phyloP scores from a whole-genome alignment of 2,797 vertebrate species.

The Sebastes alutus region DNA sequence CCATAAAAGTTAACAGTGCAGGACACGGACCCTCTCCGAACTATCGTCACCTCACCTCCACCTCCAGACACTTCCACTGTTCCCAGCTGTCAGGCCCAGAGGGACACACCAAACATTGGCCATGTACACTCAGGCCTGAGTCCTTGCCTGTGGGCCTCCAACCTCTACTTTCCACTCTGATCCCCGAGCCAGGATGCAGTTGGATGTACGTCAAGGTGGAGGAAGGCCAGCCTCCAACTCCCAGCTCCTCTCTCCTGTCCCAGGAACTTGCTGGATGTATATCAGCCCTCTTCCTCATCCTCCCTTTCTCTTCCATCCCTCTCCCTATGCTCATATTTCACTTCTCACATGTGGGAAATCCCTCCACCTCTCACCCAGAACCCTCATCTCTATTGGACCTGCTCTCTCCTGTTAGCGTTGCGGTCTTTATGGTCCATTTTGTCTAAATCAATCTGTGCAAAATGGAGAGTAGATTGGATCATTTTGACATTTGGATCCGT shows the following conservation, averaged over 20 bases:
- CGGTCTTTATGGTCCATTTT: slow-evolving; percentile 36
- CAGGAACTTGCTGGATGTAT: slow-evolving; percentile 30
- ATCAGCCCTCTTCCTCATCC: slow-evolving; percentile 35
- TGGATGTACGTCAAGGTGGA: slow-evolving; percentile 53
- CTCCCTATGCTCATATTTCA: slow-evolving; percentile 30
- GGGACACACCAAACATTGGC: slow-evolving; percentile 21
- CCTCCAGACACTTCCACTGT: not conserved
- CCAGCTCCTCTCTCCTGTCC: slow-evolving; percentile 27
- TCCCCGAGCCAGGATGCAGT: slow-evolving; percentile 45
- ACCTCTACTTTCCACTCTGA: slow-evolving; percentile 35
- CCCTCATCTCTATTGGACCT: not conserved
- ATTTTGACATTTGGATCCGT: slow-evolving; percentile 46
- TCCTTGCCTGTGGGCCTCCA: slow-evolving; percentile 18
- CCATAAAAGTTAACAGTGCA: slow-evolving; percentile 26
- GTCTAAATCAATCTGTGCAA: slow-evolving; percentile 32
- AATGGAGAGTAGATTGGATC: slow-evolving; percentile 34
- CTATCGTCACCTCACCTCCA: slow-evolving; percentile 9
- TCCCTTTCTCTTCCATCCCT: slow-evolving; percentile 13
- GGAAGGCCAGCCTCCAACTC: slow-evolving; percentile 29
- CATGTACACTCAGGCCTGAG: slow-evolving; percentile 8
- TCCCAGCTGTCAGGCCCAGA: slow-evolving; percentile 14
- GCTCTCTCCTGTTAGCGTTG: slow-evolving; percentile 24
- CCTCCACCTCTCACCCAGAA: slow-evolving; percentile 26
- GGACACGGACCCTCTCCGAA: not conserved
- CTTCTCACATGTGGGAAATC: slow-evolving; percentile 32